A percentile compares a stretch with the other conserved stretches of the same genome.
phyloP scores from a whole-genome alignment of 2,888 invertebrate species.

The Habroteleia sp. region DNA sequence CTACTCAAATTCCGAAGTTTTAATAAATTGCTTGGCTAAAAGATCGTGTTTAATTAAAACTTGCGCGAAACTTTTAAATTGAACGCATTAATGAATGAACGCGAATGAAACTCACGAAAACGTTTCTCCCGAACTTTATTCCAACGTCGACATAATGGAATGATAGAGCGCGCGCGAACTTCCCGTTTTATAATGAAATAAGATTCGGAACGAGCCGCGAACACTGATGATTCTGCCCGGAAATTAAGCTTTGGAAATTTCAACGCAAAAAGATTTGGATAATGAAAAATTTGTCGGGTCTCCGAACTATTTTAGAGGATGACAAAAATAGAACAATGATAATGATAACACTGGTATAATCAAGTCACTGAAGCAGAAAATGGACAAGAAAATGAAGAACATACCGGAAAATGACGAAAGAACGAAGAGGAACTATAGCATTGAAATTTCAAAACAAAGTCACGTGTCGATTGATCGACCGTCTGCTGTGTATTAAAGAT shows the following conservation, averaged over 20 bases:
- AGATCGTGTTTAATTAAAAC: constrained; percentile 69
- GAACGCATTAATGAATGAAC: constrained; percentile 66
- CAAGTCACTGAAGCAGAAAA: constrained; percentile 9
- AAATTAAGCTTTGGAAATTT: constrained; percentile 63
- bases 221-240: constrained; percentile 57
- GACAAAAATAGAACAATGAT: too few relatives aligned
- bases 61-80: constrained; percentile 67
- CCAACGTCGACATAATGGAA: constrained; percentile 64
- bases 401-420: neutral
- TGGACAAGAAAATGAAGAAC: neutral
- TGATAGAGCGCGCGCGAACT: constrained; percentile 60
- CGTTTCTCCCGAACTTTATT: constrained; percentile 58
- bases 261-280: constrained; percentile 45
- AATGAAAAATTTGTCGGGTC: constrained; percentile 68
- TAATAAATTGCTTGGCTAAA: constrained; percentile 63
- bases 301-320: constrained; percentile 18
- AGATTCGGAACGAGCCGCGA: constrained; percentile 60
- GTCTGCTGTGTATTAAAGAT: constrained; percentile 77
- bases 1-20: constrained; percentile 62
- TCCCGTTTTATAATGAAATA: constrained; percentile 63
- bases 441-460: constrained; percentile 26
- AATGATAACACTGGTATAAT: constrained; percentile 13
- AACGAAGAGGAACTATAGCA: neutral
- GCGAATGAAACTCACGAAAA: constrained; percentile 64
- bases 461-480: constrained; percentile 73